Evolutionary conservation across 2,113 vertebrate species (phyloP).

Genomic region (Neodon shergylaensis): DNA sequence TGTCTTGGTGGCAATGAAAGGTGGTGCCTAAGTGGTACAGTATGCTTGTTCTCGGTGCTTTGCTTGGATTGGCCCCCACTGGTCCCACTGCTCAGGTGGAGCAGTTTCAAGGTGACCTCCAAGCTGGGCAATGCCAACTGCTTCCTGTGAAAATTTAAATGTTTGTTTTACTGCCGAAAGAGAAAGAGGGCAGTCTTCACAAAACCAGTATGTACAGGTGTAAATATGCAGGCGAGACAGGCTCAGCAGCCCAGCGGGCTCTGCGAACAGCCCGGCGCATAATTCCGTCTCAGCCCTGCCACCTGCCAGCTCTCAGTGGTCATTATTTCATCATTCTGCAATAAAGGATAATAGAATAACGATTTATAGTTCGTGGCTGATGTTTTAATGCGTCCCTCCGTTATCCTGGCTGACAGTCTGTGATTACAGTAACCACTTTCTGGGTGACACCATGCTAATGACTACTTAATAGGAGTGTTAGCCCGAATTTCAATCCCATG

Average conservation of each 20-base stretch:
- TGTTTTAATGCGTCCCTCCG: constrained; percentile 84
- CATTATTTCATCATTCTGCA: constrained; percentile 81
- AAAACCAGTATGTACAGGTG: rapidly evolving
- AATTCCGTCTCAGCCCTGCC: constrained; percentile 47
- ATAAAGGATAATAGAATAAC: constrained; percentile 85
- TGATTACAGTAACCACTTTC: constrained; percentile 75
- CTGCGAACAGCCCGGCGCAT: neutral
- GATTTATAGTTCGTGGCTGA: constrained; percentile 83
- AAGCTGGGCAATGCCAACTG: too few relatives aligned
- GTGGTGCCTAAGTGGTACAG: neutral
- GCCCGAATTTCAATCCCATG: constrained; percentile 46
- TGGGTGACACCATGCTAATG: constrained; percentile 61
- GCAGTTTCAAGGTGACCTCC: constrained; percentile 34
- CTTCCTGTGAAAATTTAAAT: neutral
- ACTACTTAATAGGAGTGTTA: constrained; percentile 78
- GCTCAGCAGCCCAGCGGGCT: rapidly evolving
- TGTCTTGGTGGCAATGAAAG: neutral
- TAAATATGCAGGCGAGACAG: neutral
- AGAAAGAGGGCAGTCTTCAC: rapidly evolving
- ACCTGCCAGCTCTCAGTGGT: constrained; percentile 76
- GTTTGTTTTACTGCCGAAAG: neutral
- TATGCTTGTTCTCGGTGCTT: neutral
- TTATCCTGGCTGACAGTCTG: constrained; percentile 82
- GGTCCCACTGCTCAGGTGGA: rapidly evolving
- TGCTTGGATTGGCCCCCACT: neutral